Evolutionary conservation across 2,797 vertebrate genomes (phyloP).

Genomic region (Chaetophractus vellerosus): DNA sequence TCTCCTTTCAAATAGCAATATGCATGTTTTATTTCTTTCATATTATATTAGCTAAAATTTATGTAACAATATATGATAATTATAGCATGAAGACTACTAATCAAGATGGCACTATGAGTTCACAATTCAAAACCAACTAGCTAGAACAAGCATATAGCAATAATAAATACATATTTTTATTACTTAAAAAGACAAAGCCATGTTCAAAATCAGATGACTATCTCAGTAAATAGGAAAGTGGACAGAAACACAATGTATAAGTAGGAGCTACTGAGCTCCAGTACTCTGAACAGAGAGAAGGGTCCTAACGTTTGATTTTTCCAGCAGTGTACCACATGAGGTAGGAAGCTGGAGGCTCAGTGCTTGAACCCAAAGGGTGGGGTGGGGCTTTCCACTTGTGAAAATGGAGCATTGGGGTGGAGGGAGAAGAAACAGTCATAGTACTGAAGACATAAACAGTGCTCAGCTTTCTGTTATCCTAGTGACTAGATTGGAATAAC

Average conservation of each 20-base stretch:
- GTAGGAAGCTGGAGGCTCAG: background rate
- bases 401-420: background rate
- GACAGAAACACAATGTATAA: background rate
- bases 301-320: background rate
- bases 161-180: background rate
- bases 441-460: background rate
- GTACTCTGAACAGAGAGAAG: background rate
- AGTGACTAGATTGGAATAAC: background rate
- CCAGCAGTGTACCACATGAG: background rate
- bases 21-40: background rate
- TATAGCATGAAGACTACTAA: background rate
- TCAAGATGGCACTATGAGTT: background rate
- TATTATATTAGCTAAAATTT: background rate
- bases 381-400: background rate
- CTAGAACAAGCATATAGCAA: background rate
- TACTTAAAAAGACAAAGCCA: constrained; percentile 1
- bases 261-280: background rate
- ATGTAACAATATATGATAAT: background rate
- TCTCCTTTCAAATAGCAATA: background rate
- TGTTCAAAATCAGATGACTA: background rate
- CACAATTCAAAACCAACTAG: background rate
- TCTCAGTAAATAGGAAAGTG: background rate
- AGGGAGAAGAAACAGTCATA: background rate
- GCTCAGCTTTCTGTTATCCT: background rate
- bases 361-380: background rate